Evolutionary conservation across 2,797 vertebrate genomes (phyloP), one percentile per base, ranked within the genome.

Genomic region (Poeciliopsis infans): DNA sequence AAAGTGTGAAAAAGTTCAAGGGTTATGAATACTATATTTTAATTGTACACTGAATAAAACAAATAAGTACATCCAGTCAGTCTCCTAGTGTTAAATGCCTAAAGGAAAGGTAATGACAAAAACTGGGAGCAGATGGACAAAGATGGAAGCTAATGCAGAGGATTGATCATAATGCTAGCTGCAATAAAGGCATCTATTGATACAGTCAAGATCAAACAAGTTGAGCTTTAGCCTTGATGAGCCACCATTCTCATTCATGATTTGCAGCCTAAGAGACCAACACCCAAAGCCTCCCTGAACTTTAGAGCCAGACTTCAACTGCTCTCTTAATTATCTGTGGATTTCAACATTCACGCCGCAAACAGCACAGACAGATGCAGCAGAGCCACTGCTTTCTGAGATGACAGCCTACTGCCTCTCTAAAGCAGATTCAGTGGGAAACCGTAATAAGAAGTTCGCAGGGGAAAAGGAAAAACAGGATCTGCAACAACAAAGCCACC

Each of bases 171-270:
- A 53, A 70, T 75, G 64, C 23, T 75, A 36, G 41, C 72, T 47
- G 25, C 25, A 57, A 13, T n/a, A n/a, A 51, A 51, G 20, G 25
- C n/a, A 57, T 55, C 53, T 57, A 28, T 12, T 46, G 55, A 75
- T 39, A 20, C 46, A 71, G 59, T 68, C 36, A 45, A 57, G 3
- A 25, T 74, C 23, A 74, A 41, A 79, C 25, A 51, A 23, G 20
- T 51, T 23, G 7, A 76, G 5, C 11, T 12, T 43, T 39, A 53
- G 43, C 47, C 16, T 28, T 39, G 47, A 47, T 84, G 75, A 73
- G 74, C 79, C 72, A 85, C 28, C 3, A 57, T 28, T 5, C 25
- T 57, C 53, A 57, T 57, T 12, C 76, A 72, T 70, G 55, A 46
- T 7, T 66, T 25, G 64, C 36, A 39, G 31, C 33, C 0, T 7